These are phyloP conservation scores for Lithobius niger DNA, from an alignment of 1,140 invertebrate species.

Conservation along the genomic window DNA sequence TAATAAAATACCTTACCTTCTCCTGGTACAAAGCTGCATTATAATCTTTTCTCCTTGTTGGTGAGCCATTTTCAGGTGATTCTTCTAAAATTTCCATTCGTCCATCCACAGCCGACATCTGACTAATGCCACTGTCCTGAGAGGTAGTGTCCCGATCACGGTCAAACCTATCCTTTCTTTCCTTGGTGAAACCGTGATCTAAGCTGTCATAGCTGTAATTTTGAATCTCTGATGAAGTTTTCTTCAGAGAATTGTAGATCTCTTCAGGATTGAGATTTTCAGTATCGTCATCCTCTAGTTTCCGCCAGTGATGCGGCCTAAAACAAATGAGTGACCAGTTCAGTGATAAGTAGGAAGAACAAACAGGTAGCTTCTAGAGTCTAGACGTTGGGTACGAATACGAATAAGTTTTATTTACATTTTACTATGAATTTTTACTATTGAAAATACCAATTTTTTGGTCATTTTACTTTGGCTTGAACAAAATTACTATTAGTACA, in stretches of 20 bases:
- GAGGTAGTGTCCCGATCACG: slow-evolving; percentile 54
- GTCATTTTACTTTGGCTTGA: no score
- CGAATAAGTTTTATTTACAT: no score
- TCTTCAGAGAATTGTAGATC: slow-evolving; percentile 61
- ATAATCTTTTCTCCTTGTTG: slow-evolving; percentile 19
- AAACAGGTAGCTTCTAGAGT: no score
- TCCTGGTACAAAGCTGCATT: slow-evolving; percentile 19
- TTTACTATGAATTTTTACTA: no score
- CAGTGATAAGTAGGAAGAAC: no score
- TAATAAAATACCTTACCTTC: slow-evolving; percentile 20
- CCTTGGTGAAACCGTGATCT: slow-evolving; percentile 21
- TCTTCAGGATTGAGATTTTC: slow-evolving; percentile 70
- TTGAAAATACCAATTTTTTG: no score
- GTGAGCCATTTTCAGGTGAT: slow-evolving; percentile 18
- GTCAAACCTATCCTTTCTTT: slow-evolving; percentile 27
- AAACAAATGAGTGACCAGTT: no score
- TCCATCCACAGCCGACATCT: slow-evolving; percentile 48
- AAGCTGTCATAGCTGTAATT: slow-evolving; percentile 59
- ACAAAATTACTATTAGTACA: no score
- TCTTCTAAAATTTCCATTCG: slow-evolving; percentile 42
- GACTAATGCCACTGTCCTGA: slow-evolving; percentile 78
- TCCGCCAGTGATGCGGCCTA: neutral
- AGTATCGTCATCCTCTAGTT: slow-evolving; percentile 37
- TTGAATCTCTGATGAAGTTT: slow-evolving; percentile 86
- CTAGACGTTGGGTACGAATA: no score